phyloP scores from a whole-genome alignment of 2,113 vertebrate species.

The Cariama cristata region DNA sequence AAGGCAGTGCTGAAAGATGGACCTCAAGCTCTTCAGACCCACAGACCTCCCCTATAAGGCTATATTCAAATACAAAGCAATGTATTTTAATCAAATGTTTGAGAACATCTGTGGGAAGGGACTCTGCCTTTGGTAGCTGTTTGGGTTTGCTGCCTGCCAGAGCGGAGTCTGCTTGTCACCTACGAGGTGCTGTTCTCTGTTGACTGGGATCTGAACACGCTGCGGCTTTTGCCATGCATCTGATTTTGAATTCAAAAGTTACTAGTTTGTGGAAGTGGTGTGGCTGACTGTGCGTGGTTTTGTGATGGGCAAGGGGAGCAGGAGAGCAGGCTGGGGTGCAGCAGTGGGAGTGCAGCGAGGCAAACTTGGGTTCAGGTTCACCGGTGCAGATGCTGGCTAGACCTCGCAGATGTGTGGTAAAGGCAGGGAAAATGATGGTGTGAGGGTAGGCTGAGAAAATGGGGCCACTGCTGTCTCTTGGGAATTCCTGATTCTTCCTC shows the following conservation, averaged over 20 bases:
- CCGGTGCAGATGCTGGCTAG: background rate
- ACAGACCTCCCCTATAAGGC: background rate
- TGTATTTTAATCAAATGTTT: background rate
- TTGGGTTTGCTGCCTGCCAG: background rate
- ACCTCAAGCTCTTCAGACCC: background rate
- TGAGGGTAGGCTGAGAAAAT: background rate
- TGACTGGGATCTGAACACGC: background rate
- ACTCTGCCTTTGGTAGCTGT: background rate
- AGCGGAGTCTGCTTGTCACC: background rate
- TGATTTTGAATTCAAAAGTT: background rate
- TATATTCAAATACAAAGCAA: background rate
- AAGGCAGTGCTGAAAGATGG: background rate
- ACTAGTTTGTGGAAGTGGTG: background rate
- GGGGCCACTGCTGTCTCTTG: background rate
- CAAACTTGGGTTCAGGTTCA: background rate
- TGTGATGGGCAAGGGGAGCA: background rate
- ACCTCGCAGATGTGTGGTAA: background rate
- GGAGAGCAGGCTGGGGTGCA: background rate
- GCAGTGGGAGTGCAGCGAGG: background rate
- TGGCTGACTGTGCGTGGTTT: background rate
- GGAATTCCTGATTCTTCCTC: background rate
- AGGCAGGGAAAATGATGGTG: background rate
- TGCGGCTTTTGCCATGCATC: background rate
- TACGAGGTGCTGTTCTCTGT: fast-evolving
- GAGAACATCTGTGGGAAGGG: background rate